Evolutionary conservation across 1,140 invertebrate species (phyloP).

Genomic region (Acromyrmex charruanus): DNA sequence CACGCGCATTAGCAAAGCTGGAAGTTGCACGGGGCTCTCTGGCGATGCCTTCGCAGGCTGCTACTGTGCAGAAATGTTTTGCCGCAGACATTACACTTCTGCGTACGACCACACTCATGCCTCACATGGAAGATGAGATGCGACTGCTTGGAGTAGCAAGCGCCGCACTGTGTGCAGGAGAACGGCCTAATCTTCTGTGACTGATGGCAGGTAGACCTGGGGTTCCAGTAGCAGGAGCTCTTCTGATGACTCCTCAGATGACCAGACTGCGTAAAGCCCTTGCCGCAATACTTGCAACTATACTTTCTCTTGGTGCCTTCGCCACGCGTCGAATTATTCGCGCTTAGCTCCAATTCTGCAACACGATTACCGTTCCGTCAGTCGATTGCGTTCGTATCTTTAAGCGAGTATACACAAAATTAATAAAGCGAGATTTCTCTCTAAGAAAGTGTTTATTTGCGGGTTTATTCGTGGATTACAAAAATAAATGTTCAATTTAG

Average conservation of each 20-base stretch:
- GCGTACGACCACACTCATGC: constrained; percentile 81
- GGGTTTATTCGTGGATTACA: background rate
- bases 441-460: constrained; percentile 18
- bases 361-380: constrained; percentile 68
- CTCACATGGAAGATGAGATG: constrained; percentile 81
- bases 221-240: constrained; percentile 81
- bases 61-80: constrained; percentile 85
- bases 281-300: constrained; percentile 85
- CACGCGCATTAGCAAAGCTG: constrained; percentile 55
- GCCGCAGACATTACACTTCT: constrained; percentile 84
- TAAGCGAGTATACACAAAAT: background rate
- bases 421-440: constrained; percentile 13
- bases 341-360: constrained; percentile 68
- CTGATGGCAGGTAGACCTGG: constrained; percentile 74
- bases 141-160: constrained; percentile 78
- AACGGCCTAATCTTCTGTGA: constrained; percentile 74
- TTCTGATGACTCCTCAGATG: constrained; percentile 85
- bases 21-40: constrained; percentile 59
- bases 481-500: background rate
- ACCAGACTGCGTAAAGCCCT: constrained; percentile 86
- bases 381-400: constrained; percentile 16
- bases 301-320: constrained; percentile 72
- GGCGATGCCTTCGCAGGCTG: constrained; percentile 84
- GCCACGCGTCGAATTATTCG: constrained; percentile 51
- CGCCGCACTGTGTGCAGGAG: constrained; percentile 77